These are phyloP conservation scores for Pseudorhiza aurosa DNA, from an alignment of 30 jellyfish, hydroid and myxozoan species.

Conservation along the genomic window DNA sequence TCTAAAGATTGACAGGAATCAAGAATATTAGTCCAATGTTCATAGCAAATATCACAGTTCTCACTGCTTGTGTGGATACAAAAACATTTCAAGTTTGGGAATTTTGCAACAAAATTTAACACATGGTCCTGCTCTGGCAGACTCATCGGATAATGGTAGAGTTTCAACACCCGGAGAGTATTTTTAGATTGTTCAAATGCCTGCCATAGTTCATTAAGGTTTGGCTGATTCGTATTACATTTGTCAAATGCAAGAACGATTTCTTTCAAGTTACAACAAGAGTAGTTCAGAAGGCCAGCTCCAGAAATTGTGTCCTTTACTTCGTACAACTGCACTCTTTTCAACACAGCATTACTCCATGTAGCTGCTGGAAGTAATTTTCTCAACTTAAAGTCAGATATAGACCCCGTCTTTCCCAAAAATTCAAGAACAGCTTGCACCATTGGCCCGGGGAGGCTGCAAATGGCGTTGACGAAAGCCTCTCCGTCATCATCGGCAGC, in stretches of 20 bases:
- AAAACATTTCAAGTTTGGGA: slow-evolving; percentile 40
- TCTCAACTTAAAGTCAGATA: slow-evolving; percentile 26
- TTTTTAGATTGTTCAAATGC: slow-evolving; percentile 53
- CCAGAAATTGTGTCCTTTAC: slow-evolving; percentile 8
- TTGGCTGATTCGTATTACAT: slow-evolving; percentile 7
- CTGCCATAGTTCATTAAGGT: slow-evolving; percentile 16
- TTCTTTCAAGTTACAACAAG: slow-evolving; percentile 31
- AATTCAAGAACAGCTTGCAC: slow-evolving; percentile 17
- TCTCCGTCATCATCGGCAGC: background rate
- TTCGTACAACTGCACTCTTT: slow-evolving; percentile 27
- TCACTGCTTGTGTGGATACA: slow-evolving; percentile 23
- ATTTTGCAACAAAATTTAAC: slow-evolving; percentile 40
- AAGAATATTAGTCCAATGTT: slow-evolving; percentile 36
- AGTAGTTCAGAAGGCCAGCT: slow-evolving; percentile 2
- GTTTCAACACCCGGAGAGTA: slow-evolving; percentile 29
- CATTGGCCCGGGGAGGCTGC: slow-evolving; percentile 38
- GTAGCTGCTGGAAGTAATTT: background rate
- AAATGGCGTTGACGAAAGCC: background rate
- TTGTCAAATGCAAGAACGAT: slow-evolving; percentile 21
- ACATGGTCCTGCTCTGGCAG: slow-evolving; percentile 16
- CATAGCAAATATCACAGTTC: background rate
- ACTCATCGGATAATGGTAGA: slow-evolving; percentile 11
- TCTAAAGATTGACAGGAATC: slow-evolving; percentile 20
- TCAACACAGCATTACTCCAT: background rate
- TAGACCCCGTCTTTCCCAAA: slow-evolving; percentile 33